Evolutionary conservation across 1,140 invertebrate species (phyloP), one percentile per base, ranked within the genome.

Genomic region (Sogatella furcifera): DNA sequence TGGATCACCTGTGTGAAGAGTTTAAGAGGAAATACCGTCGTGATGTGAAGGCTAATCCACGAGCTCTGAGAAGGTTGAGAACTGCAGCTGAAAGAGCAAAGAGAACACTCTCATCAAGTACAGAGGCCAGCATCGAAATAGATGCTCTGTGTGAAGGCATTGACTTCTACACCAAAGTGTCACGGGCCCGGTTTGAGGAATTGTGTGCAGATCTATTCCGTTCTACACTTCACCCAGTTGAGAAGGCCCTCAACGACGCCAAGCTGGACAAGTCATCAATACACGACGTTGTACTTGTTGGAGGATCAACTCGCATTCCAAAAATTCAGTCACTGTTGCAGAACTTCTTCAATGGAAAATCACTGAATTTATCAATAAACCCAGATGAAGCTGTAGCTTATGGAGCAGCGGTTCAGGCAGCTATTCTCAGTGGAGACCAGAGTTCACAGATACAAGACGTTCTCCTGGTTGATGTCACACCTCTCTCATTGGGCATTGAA

Each of bases 241-340:
- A 87, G 65, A 84, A 84, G 63, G 81, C 88, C 17, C 71, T 92
- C 38, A 75, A 79, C 28, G 87, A 90, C 73, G 84, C 86, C 4
- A 87, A 87, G 69, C 68, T 88, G 62, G 84, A 85, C 71, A 90
- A 89, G 69, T 67, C 68, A 43, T 70, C 74, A 9, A 87, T 90
- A 60, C 77, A 90, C 68, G 88, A 91, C 63, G 82, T 91, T 9
- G 85, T 90, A 2, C 75, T 91, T 14, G 88, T 90, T 17, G 88
- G 88, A 15, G 88, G 88, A 15, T 89, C 86, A 0, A 90, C 85
- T 10, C 77, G 88, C 17, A 83, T 84, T 38, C 83, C 81, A 0
- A 84, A 83, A 67, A 78, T 84, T 52, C 82, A 83, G 66, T 76
- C 71, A 3, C 73, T 83, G 68, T 67, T 84, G 9, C 64, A 68